Base-by-base conservation (phyloP, 2,888 invertebrate species). In the Aphidoletes aphidimyza region DNA sequence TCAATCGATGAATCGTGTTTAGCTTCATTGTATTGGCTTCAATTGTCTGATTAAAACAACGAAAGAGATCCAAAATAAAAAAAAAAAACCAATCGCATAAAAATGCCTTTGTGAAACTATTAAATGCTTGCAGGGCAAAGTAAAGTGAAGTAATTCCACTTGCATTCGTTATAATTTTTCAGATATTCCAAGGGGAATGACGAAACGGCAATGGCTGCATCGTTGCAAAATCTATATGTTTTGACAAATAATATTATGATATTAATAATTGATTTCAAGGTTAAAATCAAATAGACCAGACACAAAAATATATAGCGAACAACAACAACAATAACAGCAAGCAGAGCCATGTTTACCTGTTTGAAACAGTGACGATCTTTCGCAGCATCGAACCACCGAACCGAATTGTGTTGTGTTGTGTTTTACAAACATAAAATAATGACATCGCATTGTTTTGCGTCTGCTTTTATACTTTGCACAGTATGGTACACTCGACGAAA, bases 211-310 rank as follows among this genome's bases (percentile, higher is more conserved):
- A 14, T 30, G 34, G 69, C 69, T 69, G n/a, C 69, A 14, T 69
- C 8, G 9, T 81, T 81, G 81, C 81, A 81, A 81, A 36, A 81
- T 81, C 81, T 17, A 30, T 37, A n/a, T n/a, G n/a, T 78, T 81
- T 54, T 37, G 81, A 81, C 81, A 81, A 81, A 81, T 81, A 81
- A 81, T 81, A n/a, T 81, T 37, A 81, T 81, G 81, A 81, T 81
- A 81, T 81, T 81, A 37, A 81, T 81, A 81, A 81, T 81, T 81
- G 81, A 37, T 81, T 81, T 81, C 22, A 69, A 30, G 69, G 30
- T 6, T 11, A 69, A 69, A 19, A 47, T 2, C 19, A 47, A 47
- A 47, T 14, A 17, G 19, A 47, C 2, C 5, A 39, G 5, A 11
- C 5, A 39, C 39, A 39, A 11, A 39, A 39, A 39, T 11, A 39